Base-by-base conservation (phyloP, 2,888 invertebrate genomes). In the Psylliodes chrysocephalus region DNA sequence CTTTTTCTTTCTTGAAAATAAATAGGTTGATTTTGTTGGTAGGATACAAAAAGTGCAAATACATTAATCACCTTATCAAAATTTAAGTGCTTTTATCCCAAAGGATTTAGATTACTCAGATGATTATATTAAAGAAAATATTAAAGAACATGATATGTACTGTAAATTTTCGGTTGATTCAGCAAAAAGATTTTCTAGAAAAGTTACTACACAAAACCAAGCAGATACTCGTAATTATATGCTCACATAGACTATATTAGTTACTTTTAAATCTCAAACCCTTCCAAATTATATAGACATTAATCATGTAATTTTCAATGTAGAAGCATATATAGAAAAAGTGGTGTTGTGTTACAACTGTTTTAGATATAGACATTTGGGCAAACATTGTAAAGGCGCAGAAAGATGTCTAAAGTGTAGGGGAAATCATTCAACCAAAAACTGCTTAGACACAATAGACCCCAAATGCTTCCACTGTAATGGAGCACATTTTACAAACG, bases 261-360 rank as follows among this genome's bases (percentile, higher is more conserved):
- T 30, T 7, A 19, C 42, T 5, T 18, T 42, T 18, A 42, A 42
- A 42, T 42, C 17, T 5, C 42, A 42, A 18, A 18, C 2, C 10
- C 15, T 51, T 8, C 52, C 52, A 19, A 52, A 52, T 10, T 33
- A 52, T 19, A 19, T 52, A 17, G 38, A 12, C 5, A 52, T 52
- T 10, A 52, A 52, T 18, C 8, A 52, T 14, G 52, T 52, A 4
- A 17, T 35, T 1, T 52, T 22, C 10, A 19, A 33, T n/a, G 35
- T 52, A 3, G 51, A 51, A 33, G 14, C 38, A 38, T 53, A 54
- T 42, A 5, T 19, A 3, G 25, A 55, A 55, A 30, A 19, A 55
- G 44, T 55, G 1, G 18, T 55, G 12, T 18, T 55, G 1, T 55
- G 33, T 30, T 18, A 44, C 17, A 55, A 55, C n/a, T 55, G 55